Conservation (phyloP, 1,140 invertebrate genomes). For the Lordiphosa clarofinis region DNA sequence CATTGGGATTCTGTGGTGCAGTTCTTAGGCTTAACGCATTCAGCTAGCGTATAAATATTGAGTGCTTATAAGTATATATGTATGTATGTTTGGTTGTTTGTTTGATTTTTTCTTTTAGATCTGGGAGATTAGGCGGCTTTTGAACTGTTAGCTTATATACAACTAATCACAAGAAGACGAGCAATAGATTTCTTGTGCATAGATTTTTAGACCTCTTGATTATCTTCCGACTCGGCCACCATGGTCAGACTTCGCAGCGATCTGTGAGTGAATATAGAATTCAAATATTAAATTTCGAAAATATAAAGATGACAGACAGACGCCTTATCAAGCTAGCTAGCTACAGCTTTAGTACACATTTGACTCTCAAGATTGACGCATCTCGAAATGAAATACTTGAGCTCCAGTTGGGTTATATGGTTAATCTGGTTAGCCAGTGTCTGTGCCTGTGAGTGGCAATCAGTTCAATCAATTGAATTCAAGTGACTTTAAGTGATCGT, state of each 20-base stretch:
- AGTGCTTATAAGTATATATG: slow-evolving; percentile 21
- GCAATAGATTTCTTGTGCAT: slow-evolving; percentile 38
- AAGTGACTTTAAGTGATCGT: slow-evolving; percentile 6
- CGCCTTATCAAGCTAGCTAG: slow-evolving; percentile 26
- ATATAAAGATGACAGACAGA: slow-evolving; percentile 20
- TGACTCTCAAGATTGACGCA: slow-evolving; percentile 9
- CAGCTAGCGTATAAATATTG: slow-evolving; percentile 37
- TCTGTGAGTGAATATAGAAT: slow-evolving; percentile 31
- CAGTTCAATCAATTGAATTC: neutral
- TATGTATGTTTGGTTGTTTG: no score
- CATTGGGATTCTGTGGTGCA: slow-evolving; percentile 18
- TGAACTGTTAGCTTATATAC: slow-evolving; percentile 68
- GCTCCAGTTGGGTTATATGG: slow-evolving; percentile 18
- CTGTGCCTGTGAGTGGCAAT: slow-evolving; percentile 35
- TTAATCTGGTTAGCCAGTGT: slow-evolving; percentile 36
- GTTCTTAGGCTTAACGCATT: slow-evolving; percentile 46
- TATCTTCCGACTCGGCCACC: slow-evolving; percentile 70
- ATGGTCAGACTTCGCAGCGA: slow-evolving; percentile 76
- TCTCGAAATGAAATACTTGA: slow-evolving; percentile 37
- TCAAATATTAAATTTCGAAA: slow-evolving; percentile 19
- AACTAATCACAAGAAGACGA: slow-evolving; percentile 72
- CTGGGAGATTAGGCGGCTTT: slow-evolving; percentile 24
- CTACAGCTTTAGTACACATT: slow-evolving; percentile 26
- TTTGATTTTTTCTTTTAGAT: slow-evolving; percentile 2
- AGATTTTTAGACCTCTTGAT: slow-evolving; percentile 59